phyloP scores from a whole-genome alignment of 1,140 invertebrate genomes.

The Procambarus clarkii region DNA sequence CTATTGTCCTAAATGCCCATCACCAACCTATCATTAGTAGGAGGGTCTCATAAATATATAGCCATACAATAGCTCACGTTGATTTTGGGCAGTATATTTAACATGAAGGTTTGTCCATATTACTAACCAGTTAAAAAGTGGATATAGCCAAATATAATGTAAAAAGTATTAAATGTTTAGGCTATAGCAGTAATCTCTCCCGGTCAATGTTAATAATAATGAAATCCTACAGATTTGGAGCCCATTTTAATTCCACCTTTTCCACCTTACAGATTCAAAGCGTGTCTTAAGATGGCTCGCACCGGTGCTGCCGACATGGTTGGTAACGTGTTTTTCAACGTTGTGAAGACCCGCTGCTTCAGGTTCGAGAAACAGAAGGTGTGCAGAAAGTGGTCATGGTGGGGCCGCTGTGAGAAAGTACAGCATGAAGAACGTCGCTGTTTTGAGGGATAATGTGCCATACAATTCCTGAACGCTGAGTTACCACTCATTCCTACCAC shows the following conservation, averaged over 20 bases:
- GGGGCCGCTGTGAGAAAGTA: constrained; percentile 85
- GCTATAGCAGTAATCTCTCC: too few relatives aligned
- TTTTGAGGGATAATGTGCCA: constrained; percentile 84
- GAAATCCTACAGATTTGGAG: too few relatives aligned
- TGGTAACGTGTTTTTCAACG: constrained; percentile 95
- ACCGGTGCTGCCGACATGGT: constrained; percentile 91
- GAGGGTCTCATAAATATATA: too few relatives aligned
- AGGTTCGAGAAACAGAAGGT: constrained; percentile 86
- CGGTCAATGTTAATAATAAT: too few relatives aligned
- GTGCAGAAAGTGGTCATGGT: constrained; percentile 85
- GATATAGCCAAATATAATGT: too few relatives aligned
- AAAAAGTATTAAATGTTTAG: too few relatives aligned
- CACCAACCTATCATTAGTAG: too few relatives aligned
- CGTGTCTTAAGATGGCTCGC: constrained; percentile 90
- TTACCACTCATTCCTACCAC: background rate
- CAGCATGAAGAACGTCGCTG: constrained; percentile 84
- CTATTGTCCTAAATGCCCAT: too few relatives aligned
- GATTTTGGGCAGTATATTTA: too few relatives aligned
- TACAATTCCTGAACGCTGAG: constrained; percentile 73
- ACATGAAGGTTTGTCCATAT: too few relatives aligned
- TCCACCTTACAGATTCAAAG: constrained; percentile 84
- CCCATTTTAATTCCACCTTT: background rate
- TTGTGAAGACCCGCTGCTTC: constrained; percentile 94
- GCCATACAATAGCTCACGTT: too few relatives aligned
- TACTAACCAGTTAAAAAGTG: too few relatives aligned